These are phyloP conservation scores for Mustelus asterias DNA, from an alignment of 2,113 vertebrate species.

Conservation along the genomic window DNA sequence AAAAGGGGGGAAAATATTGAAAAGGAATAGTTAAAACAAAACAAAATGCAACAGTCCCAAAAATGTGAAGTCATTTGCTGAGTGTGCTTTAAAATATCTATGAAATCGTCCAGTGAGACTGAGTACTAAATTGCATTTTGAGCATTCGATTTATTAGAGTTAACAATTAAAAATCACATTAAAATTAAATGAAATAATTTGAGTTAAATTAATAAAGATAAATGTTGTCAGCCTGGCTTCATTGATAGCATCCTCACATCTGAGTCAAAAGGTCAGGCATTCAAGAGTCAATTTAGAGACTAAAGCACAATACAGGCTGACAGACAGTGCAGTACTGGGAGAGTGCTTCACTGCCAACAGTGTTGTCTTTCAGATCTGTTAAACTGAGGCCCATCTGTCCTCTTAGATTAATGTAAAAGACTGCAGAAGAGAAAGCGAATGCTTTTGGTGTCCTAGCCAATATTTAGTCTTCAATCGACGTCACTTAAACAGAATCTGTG, in stretches of 20 bases:
- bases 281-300: not conserved
- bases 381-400: not conserved
- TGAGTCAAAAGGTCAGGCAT: not conserved
- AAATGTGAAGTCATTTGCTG: not conserved
- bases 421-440: not conserved
- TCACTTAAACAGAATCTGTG: not conserved
- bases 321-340: not conserved
- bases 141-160: not conserved
- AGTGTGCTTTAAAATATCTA: not conserved
- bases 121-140: not conserved
- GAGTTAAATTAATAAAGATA: not conserved
- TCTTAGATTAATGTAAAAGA: not conserved
- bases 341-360: not conserved
- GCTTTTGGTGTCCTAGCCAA: not conserved
- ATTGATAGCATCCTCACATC: not conserved
- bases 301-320: not conserved
- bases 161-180: not conserved
- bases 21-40: not conserved
- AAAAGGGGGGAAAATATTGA: not conserved
- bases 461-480: not conserved
- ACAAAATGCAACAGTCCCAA: not conserved
- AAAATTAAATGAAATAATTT: not conserved
- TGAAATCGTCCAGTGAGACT: not conserved
- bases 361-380: not conserved
- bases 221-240: not conserved